These are phyloP conservation scores for Odobenus rosmarus DNA, from an alignment of 2,113 vertebrate genomes.

Conservation along the genomic window DNA sequence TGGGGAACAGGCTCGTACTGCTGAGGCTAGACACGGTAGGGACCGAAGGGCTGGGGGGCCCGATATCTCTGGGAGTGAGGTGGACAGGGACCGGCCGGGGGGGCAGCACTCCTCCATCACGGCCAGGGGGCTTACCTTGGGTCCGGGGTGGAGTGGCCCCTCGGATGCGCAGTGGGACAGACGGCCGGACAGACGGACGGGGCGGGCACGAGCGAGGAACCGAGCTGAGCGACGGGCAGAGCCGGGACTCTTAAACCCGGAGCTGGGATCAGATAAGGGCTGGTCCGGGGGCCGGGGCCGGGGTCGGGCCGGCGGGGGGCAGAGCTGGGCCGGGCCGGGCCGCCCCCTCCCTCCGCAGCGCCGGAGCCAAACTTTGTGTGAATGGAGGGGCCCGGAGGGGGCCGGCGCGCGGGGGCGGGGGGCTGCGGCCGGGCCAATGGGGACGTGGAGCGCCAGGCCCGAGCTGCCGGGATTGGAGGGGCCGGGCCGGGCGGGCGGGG, in stretches of 20 bases:
- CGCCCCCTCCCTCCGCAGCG: slow-evolving; percentile 77
- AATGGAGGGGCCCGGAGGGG: slow-evolving; percentile 74
- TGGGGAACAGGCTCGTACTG: not conserved
- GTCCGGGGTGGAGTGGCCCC: slow-evolving; percentile 41
- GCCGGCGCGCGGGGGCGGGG: slow-evolving; percentile 36
- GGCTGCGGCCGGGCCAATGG: slow-evolving; percentile 44
- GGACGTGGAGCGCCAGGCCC: slow-evolving; percentile 70
- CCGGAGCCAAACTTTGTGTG: slow-evolving; percentile 79
- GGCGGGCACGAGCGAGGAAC: slow-evolving; percentile 54
- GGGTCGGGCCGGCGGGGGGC: slow-evolving; percentile 79
- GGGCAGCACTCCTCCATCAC: not conserved
- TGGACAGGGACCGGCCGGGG: not conserved
- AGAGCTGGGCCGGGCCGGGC: slow-evolving; percentile 79
- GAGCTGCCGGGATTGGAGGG: slow-evolving; percentile 57
- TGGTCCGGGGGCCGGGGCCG: slow-evolving; percentile 71
- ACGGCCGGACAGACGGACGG: slow-evolving; percentile 53
- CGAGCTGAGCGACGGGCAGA: slow-evolving; percentile 53
- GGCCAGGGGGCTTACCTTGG: slow-evolving; percentile 75
- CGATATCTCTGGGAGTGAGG: not conserved
- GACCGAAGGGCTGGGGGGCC: not conserved
- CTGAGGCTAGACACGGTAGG: not conserved
- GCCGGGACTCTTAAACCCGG: slow-evolving; percentile 72
- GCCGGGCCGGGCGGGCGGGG: slow-evolving; percentile 43
- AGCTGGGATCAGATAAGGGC: slow-evolving; percentile 79
- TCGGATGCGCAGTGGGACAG: slow-evolving; percentile 17